Base-by-base conservation (phyloP, 1,140 invertebrate species). In the Meloidogyne hapla region DNA sequence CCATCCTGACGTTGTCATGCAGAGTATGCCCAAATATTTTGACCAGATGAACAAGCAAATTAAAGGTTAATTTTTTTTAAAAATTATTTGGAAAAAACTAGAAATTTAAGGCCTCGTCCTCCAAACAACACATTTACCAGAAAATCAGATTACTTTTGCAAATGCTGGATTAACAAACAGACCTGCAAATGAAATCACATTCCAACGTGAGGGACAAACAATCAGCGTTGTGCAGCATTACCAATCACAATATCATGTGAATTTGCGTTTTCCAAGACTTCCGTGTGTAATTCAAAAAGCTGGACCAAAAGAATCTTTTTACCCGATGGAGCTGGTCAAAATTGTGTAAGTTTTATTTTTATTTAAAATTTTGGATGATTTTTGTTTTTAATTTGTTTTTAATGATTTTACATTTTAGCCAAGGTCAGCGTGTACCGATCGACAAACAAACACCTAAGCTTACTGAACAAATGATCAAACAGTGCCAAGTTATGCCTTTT, bases 401-500 rank as follows among this genome's bases (percentile, higher is more conserved):
- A n/a, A n/a, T n/a, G n/a, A n/a, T 70, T 15, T 23, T 38, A n/a
- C 0, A 23, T 63, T 73, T 26, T 4, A 75, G 64, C 13, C 48
- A 45, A 12, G 77, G 77, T 0, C 77, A 78, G 10, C 77, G 77
- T 13, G 77, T 78, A 10, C 18, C 77, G 10, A n/a, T 78, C 1
- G 77, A 78, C 8, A 79, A 78, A n/a, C 77, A 78, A 80, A 80
- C 78, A 21, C 76, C 76, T 1, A 65, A 67, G 10, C 26, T 77
- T 0, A 80, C 69, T 1, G 77, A 78, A 10, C 77, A 78, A 38
- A 78, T 78, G 77, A 78, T 78, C 26, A 28, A 21, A 4, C 21
- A 78, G 13, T 78, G 77, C 45, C 77, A 78, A 48, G 45, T 61
- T n/a, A 18, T 78, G 65, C 77, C 77, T 10, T 0, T 13, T 10